Base-by-base conservation (phyloP, 2,113 vertebrate species). In the Grallaria varia region DNA sequence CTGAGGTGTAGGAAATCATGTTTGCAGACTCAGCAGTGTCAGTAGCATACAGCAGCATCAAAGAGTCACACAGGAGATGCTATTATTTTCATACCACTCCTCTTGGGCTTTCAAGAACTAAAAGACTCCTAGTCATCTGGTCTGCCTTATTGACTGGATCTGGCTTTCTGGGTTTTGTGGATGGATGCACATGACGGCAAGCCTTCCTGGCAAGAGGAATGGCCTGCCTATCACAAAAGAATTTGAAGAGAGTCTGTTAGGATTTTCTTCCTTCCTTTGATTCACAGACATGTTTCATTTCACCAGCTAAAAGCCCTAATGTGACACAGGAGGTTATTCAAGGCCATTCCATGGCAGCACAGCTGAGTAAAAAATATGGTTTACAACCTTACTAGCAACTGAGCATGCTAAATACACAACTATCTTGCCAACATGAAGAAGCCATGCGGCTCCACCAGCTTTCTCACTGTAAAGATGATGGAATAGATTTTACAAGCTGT, bases 271-370 rank as follows among this genome's bases (percentile, higher is more conserved):
- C 68, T 84, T 85, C 64, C 47, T 91, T 56, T 75, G 64, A 88
- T 75, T 89, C 83, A 84, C 30, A 75, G 60, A 47, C 77, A 55
- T 84, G 80, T 93, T 95, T 90, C 60, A 52, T 84, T 93, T 95
- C 64, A 69, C 60, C 60, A 86, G 90, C 19, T 83, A 95, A 92
- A 96, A 91, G 90, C 58, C 78, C 84, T 95, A 67, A 96, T 73
- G 81, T 87, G 95, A 94, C 88, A 95, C 28, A 40, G 55, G 35
- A 94, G 86, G 84, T 96, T 96, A 95, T 97, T 95, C 92, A 84
- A 90, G 95, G 96, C 92, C 90, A 91, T 47, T 62, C 64, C 2
- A 8, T 87, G 75, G 72, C 72, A 86, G 39, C 33, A n/a, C 37
- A 81, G 89, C 85, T 81, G 87, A 97, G 77, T 59, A 78, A 82